These are phyloP conservation scores for Blennius ocellaris DNA, from an alignment of 2,113 vertebrate species.

Conservation along the genomic window DNA sequence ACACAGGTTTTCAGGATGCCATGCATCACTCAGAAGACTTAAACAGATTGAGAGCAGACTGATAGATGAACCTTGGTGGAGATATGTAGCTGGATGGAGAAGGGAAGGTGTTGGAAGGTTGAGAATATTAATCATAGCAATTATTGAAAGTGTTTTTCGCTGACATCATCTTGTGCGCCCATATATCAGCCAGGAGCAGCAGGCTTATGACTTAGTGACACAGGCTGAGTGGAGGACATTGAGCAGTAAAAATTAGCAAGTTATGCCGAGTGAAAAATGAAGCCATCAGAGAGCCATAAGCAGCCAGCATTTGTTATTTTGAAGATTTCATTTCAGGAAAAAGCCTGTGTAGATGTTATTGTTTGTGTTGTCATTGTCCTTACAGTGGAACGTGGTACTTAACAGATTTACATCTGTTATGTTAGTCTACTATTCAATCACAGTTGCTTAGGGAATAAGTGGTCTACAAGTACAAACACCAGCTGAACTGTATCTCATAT, in stretches of 20 bases:
- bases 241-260: slow-evolving; percentile 82
- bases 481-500: slow-evolving; percentile 49
- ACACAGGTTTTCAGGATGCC: slow-evolving; percentile 88
- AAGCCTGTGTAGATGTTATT: slow-evolving; percentile 46
- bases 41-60: slow-evolving; percentile 92
- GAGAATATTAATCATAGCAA: slow-evolving; percentile 96
- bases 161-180: slow-evolving; percentile 91
- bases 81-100: slow-evolving; percentile 82
- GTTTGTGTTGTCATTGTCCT: slow-evolving; percentile 44
- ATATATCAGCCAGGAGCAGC: slow-evolving; percentile 89
- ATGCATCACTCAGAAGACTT: slow-evolving; percentile 93
- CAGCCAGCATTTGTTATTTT: slow-evolving; percentile 71
- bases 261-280: slow-evolving; percentile 79
- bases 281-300: slow-evolving; percentile 73
- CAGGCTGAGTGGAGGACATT: slow-evolving; percentile 74
- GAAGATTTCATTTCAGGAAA: slow-evolving; percentile 56
- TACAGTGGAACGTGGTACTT: slow-evolving; percentile 27
- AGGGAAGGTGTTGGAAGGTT: slow-evolving; percentile 92
- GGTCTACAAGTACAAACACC: slow-evolving; percentile 28
- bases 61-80: slow-evolving; percentile 92
- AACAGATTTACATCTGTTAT: slow-evolving; percentile 48
- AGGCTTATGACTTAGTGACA: slow-evolving; percentile 86
- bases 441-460: slow-evolving; percentile 59
- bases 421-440: slow-evolving; percentile 17
- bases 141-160: slow-evolving; percentile 94